Percentiles rank a stretch among this genome's conserved stretches.
Evolutionary conservation across 2,113 vertebrate species (phyloP).

Genomic region (Pterocles burchelli): DNA sequence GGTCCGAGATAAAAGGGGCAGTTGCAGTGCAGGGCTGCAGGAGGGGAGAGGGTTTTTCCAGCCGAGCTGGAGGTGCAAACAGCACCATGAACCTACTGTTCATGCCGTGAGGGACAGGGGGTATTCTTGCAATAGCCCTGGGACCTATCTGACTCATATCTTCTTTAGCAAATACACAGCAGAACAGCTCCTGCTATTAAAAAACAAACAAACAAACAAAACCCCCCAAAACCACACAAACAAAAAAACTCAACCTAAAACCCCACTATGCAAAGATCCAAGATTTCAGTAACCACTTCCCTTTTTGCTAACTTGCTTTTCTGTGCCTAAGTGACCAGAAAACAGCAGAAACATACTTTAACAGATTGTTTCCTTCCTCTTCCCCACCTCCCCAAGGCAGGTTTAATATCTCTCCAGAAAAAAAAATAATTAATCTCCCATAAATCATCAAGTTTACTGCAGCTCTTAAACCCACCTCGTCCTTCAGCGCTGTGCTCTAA

Average conservation of each 20-base stretch:
- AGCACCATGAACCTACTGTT: neutral
- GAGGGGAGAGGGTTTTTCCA: neutral
- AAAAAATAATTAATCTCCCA: neutral
- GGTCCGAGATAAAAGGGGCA: neutral
- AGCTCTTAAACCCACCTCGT: neutral
- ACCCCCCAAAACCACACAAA: neutral
- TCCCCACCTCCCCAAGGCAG: neutral
- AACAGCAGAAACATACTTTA: neutral
- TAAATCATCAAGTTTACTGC: neutral
- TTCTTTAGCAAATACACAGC: neutral
- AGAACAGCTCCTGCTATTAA: neutral
- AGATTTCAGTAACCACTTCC: neutral
- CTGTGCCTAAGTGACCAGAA: neutral
- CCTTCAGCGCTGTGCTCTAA: neutral
- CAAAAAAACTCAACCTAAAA: neutral
- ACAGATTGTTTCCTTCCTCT: neutral
- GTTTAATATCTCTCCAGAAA: neutral
- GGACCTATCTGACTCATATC: fast-evolving
- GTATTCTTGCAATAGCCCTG: too few relatives aligned
- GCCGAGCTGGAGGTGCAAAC: neutral
- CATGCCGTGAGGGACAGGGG: neutral
- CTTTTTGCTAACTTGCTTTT: neutral
- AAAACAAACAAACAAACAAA: neutral
- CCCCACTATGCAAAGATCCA: neutral
- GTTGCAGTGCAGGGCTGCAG: neutral